Evolutionary conservation across 2,797 vertebrate genomes (phyloP), one percentile per base, ranked within the genome.

Genomic region (Sparus aurata): DNA sequence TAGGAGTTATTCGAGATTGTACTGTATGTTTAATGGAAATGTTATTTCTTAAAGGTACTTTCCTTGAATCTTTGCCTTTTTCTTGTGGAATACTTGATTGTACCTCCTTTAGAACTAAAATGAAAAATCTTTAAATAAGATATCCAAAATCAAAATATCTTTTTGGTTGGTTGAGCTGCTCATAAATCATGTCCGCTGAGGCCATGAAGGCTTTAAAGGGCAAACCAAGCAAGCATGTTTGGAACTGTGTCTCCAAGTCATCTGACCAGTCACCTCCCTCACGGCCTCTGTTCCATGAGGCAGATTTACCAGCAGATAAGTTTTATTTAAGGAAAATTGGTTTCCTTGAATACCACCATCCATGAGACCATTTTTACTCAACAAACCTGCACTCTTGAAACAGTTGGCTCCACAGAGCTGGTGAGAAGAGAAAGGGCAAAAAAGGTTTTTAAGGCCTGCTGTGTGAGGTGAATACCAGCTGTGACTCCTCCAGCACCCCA

Each of bases 361-460:
- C 47, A 15, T 22, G 3, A 69, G 22, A 34, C 9, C 4, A 13
- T 18, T 30, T 57, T 59, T 38, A 43, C 34, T 25, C 10, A 1
- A 23, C 18, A 73, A 49, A 75, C 53, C 38, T 49, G 52, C 23
- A 5, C 6, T 23, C 52, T 70, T 27, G 9, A 27, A 59, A 55
- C 27, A 20, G 13, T 46, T 25, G 0, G 8, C 17, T 34, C 34
- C 12, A 13, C 7, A 75, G 12, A 53, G 49, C 3, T 25, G 55
- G 27, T 23, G 27, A 57, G 53, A 82, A 22, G 46, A 50, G 41
- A 64, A 45, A 74, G 52, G 57, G 17, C 54, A 57, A 27, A 49
- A 49, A 10, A 7, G 6, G 22, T 17, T 62, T 61, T 38, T 22
- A 27, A 64, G 53, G 52, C 47, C 34, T 53, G 47, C 20, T 58